These are phyloP conservation scores for Eulithis testata DNA, from an alignment of 2,888 invertebrate species.

Conservation along the genomic window DNA sequence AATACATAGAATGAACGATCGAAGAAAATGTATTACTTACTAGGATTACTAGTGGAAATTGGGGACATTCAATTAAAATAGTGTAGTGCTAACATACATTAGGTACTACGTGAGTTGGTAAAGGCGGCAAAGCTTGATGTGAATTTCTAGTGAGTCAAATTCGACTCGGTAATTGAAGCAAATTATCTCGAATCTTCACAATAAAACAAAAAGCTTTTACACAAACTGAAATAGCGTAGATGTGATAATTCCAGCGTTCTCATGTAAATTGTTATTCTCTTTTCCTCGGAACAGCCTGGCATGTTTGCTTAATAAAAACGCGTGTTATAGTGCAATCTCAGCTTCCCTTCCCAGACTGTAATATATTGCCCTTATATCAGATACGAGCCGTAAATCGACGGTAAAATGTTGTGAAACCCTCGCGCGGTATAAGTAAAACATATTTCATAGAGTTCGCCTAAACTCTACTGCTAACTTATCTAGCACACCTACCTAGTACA, in stretches of 20 bases:
- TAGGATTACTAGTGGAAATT: no score
- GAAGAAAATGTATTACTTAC: no score
- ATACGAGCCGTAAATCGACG: constrained; percentile 66
- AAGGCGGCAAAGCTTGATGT: no score
- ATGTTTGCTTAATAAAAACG: constrained; percentile 59
- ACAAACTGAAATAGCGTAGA: constrained; percentile 39
- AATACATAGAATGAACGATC: no score
- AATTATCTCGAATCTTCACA: constrained; percentile 2
- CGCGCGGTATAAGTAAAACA: constrained; percentile 64
- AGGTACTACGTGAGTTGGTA: no score
- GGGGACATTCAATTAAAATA: no score
- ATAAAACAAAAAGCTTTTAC: constrained; percentile 30
- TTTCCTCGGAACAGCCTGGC: constrained; percentile 23
- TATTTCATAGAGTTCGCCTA: constrained; percentile 61
- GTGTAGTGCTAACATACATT: no score
- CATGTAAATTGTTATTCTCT: constrained; percentile 45
- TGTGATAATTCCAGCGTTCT: constrained; percentile 47
- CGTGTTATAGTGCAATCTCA: constrained; percentile 68
- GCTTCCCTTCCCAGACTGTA: constrained; percentile 64
- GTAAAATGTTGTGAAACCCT: constrained; percentile 67
- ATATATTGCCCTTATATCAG: constrained; percentile 72
- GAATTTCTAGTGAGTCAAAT: no score
- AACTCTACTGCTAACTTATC: constrained; percentile 28
- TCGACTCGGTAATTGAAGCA: not conserved
- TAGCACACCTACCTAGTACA: not conserved